A percentile compares a stretch with the other conserved stretches of the same genome.
Conservation (phyloP, 2,113 vertebrate genomes). For the Bagarius yarrelli region DNA sequence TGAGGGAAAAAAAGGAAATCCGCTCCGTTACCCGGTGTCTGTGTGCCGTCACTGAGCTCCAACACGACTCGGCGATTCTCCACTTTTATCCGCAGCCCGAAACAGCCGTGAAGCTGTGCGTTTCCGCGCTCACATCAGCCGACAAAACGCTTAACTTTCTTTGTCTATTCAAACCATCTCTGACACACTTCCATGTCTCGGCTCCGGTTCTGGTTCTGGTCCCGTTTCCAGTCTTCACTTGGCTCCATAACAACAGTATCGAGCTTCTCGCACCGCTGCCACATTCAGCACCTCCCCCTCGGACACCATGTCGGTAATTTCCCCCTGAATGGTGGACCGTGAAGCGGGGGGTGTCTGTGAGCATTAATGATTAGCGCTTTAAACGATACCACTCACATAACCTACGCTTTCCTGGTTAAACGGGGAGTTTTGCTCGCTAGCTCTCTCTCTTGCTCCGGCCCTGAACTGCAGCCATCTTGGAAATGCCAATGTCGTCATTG, state of each 20-base stretch:
- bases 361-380: background rate
- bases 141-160: background rate
- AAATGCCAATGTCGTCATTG: conserved; percentile 55
- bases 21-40: background rate
- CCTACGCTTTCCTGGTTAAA: conserved; percentile 22
- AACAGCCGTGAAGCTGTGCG: background rate
- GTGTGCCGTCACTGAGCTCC: background rate
- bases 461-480: conserved; percentile 57
- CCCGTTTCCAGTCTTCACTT: conserved; percentile 1
- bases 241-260: background rate
- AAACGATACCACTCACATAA: background rate
- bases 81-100: background rate
- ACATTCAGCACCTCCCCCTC: conserved; percentile 11
- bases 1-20: background rate
- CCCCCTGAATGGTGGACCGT: background rate
- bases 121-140: conserved; percentile 5
- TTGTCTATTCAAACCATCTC: background rate
- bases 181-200: background rate
- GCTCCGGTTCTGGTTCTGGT: background rate
- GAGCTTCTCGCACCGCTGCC: background rate
- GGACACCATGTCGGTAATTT: background rate
- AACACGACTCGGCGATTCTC: background rate
- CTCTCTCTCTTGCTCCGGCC: conserved; percentile 21
- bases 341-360: background rate
- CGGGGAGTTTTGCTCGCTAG: conserved; percentile 33